A percentile compares a stretch with the other conserved stretches of the same genome.
Evolutionary conservation across 2,888 invertebrate species (phyloP).

Genomic region (Abrostola triplasia): DNA sequence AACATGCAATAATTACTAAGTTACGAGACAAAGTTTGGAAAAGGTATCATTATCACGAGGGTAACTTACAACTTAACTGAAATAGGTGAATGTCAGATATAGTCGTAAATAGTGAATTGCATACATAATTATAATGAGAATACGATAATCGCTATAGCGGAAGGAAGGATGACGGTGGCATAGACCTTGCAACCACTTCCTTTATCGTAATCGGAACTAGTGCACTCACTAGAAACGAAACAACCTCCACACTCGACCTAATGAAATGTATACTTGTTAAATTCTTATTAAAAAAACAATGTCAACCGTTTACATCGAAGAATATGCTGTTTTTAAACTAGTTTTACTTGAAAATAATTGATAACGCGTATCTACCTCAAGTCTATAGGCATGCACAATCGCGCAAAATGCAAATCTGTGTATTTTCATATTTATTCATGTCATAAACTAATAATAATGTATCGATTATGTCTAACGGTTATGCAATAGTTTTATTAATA

Average conservation of each 20-base stretch:
- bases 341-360: conserved; percentile 47
- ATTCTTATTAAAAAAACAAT: conserved; percentile 53
- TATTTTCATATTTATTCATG: conserved; percentile 28
- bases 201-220: conserved; percentile 69
- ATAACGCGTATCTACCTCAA: conserved; percentile 2
- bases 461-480: conserved; percentile 18
- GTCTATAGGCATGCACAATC: conserved; percentile 3
- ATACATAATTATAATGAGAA: conserved; percentile 27
- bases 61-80: conserved; percentile 19
- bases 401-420: conserved; percentile 22
- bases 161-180: conserved; percentile 75
- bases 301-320: conserved; percentile 44
- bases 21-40: conserved; percentile 28
- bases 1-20: conserved; percentile 35
- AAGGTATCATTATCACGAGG: conserved; percentile 34
- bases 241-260: conserved; percentile 51
- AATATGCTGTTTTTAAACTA: conserved; percentile 41
- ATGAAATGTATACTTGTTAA: conserved; percentile 59
- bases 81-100: conserved; percentile 47
- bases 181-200: conserved; percentile 79
- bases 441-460: conserved; percentile 23
- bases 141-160: conserved; percentile 68
- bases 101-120: conserved; percentile 27
- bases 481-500: conserved; percentile 29
- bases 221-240: conserved; percentile 29